Base-by-base conservation (phyloP, 2,888 invertebrate species). In the Rugalucina vietnamica region DNA sequence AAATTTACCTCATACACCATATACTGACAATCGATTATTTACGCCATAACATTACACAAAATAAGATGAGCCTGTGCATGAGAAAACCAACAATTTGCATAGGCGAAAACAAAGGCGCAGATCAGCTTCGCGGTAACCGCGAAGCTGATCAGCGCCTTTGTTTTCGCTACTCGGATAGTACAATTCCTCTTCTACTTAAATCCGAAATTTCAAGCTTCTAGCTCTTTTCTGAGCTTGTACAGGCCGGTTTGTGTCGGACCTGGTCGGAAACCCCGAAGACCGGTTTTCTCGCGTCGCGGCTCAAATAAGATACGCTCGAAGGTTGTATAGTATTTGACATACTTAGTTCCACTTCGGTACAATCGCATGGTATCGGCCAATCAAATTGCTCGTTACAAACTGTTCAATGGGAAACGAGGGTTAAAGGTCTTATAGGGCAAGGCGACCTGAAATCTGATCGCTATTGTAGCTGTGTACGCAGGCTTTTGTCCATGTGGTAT, bases 11-110 rank as follows among this genome's bases (percentile, higher is more conserved):
- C 29, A 27, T 72, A 27, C 39, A 43, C 39, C 39, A 29, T 72
- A 39, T 43, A 29, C 34, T 27, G 24, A 39, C 70, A 49, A 79
- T 74, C n/a, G 36, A 70, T 76, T 83, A 76, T 79, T 79, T 43
- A 80, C 71, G 81, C 76, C 81, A 39, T 74, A 50, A 69, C 70
- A 72, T 85, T 74, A 83, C 83, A 87, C 85, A 85, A 85, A 87
- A 81, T 79, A 76, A 82, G n/a, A n/a, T n/a, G n/a, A n/a, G n/a
- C n/a, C n/a, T n/a, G n/a, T n/a, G n/a, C n/a, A n/a, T n/a, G n/a
- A n/a, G n/a, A n/a, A n/a, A n/a, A n/a, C n/a, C n/a, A n/a, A n/a
- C n/a, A n/a, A n/a, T n/a, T n/a, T n/a, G n/a, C n/a, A n/a, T n/a
- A n/a, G n/a, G n/a, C n/a, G n/a, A n/a, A n/a, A n/a, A n/a, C n/a